Base-by-base conservation (phyloP, 2,888 invertebrate species). In the Crossocerus cetratus region DNA sequence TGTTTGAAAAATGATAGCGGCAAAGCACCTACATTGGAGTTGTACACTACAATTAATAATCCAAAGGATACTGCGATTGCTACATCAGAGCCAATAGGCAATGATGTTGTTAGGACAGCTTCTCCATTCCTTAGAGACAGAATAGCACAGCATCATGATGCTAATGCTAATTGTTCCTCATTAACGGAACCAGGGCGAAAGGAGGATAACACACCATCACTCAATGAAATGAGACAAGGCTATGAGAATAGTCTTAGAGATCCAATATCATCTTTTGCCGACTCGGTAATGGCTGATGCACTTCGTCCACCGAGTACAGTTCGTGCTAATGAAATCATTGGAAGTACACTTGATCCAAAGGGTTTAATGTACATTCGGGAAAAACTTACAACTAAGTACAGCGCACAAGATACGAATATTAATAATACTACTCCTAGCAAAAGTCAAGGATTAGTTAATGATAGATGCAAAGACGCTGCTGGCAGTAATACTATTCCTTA, bases 281-380 rank as follows among this genome's bases (percentile, higher is more conserved):
- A 89, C 32, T 72, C 81, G 64, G 85, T 89, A 74, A 72, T 89
- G 18, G 81, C 85, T 18, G 86, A 87, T 55, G 87, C 86, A 54
- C 73, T 89, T 43, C 70, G 87, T 53, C 86, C 87, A 16, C 86
- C 87, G 4, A 88, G 86, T 74, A 81, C 84, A 2, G 68, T 86
- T 18, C 79, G 87, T 57, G 63, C 83, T 1, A 77, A 76, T 49
- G 87, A 89, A 56, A 88, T 90, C 32, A 82, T 89, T 57, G 86
- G 87, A 14, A 90, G 90, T 60, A 89, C 87, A 21, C 70, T 90
- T 21, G 86, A 88, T 65, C 73, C 83, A 65, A 74, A 86, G 32
- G 84, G 75, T 62, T 69, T 90, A 44, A 83, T 73, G 21, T 87
- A 76, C 58, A 89, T 89, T 60, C 84, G 86, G 13, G 87, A 89